Evolutionary conservation across 2,113 vertebrate genomes (phyloP).

Genomic region (Mobula birostris): DNA sequence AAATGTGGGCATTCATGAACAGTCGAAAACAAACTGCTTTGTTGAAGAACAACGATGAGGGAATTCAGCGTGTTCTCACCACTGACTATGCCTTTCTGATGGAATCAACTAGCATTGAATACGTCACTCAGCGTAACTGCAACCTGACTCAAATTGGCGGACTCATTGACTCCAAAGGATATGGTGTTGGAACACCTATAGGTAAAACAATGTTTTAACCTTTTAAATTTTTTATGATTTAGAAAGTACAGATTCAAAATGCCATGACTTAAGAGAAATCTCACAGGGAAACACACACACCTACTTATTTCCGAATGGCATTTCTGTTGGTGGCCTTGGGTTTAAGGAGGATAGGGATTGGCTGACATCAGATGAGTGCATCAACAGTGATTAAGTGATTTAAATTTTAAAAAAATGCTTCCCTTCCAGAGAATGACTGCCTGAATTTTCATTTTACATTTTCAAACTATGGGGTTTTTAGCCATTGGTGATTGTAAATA

Average conservation of each 20-base stretch:
- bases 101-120: conserved; percentile 97
- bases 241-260: neutral
- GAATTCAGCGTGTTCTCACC: conserved; percentile 87
- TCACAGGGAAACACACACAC: neutral
- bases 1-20: conserved; percentile 99
- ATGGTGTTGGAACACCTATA: conserved; percentile 92
- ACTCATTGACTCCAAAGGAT: conserved; percentile 94
- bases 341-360: neutral
- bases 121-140: conserved; percentile 95
- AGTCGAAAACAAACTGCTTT: conserved; percentile 86
- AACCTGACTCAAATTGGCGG: conserved; percentile 97
- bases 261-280: no score
- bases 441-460: neutral
- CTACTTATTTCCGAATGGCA: neutral
- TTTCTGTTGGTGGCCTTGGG: no score
- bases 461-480: neutral
- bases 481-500: neutral
- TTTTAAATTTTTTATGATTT: neutral
- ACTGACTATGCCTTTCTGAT: conserved; percentile 92
- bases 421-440: no score
- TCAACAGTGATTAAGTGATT: no score
- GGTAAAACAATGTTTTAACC: conserved; percentile 61
- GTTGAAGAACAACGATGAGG: conserved; percentile 88
- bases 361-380: no score
- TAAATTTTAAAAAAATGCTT: no score